Evolutionary conservation across 2,113 vertebrate genomes (phyloP).

Genomic region (Barbus barbus): DNA sequence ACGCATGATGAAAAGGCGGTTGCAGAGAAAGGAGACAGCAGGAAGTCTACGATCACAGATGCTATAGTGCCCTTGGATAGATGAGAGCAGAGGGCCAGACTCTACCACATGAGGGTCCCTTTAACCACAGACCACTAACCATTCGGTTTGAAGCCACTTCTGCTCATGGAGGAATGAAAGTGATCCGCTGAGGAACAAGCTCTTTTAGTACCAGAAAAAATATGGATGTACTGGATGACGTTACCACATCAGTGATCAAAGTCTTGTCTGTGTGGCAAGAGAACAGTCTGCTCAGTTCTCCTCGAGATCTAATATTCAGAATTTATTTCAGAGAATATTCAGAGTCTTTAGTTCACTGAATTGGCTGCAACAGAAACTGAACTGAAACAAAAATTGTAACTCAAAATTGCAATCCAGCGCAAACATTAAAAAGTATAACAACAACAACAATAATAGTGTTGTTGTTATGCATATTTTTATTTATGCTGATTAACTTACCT

Average conservation of each 20-base stretch:
- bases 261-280: not conserved
- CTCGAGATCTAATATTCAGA: not conserved
- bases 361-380: not conserved
- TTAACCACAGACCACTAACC: slow-evolving; percentile 16
- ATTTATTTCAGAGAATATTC: not conserved
- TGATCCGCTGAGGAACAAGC: not conserved
- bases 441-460: not conserved
- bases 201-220: too few species aligned
- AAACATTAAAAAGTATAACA: not conserved
- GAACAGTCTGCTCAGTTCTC: not conserved
- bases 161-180: slow-evolving; percentile 19
- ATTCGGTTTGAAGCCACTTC: slow-evolving; percentile 26
- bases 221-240: too few species aligned
- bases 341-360: not conserved
- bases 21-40: slow-evolving; percentile 5
- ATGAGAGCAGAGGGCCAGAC: slow-evolving; percentile 31
- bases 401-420: not conserved
- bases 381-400: not conserved
- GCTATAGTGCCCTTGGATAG: not conserved
- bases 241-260: not conserved
- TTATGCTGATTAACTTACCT: not conserved
- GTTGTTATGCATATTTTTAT: not conserved
- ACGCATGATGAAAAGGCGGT: not conserved
- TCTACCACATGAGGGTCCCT: not conserved
- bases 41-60: slow-evolving; percentile 20